phyloP scores from a whole-genome alignment of 2,888 invertebrate species.

The Cecidostiba fungosa region DNA sequence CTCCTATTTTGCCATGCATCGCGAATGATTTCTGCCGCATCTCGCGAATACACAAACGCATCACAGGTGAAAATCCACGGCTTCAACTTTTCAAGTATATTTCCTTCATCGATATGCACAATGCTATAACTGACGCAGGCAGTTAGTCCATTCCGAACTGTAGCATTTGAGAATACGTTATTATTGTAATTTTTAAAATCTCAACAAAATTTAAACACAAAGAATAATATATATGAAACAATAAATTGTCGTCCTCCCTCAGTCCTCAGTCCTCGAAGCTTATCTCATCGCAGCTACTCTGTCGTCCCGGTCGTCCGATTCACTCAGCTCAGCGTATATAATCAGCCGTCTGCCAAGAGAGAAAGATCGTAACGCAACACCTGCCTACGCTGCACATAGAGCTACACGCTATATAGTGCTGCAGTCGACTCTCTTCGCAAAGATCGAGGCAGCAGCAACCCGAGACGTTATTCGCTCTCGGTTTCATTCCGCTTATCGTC shows the following conservation, averaged over 20 bases:
- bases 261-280: neutral
- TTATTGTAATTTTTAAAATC: too few relatives aligned
- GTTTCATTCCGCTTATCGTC: constrained; percentile 55
- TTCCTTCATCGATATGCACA: too few relatives aligned
- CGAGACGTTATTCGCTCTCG: constrained; percentile 47
- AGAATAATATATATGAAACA: neutral
- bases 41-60: too few relatives aligned
- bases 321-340: constrained; percentile 5
- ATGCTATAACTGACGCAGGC: too few relatives aligned
- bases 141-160: too few relatives aligned
- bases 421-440: neutral
- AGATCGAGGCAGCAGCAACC: constrained; percentile 19
- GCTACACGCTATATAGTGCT: constrained; percentile 1
- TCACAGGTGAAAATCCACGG: too few relatives aligned
- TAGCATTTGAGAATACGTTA: too few relatives aligned
- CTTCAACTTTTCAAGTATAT: too few relatives aligned
- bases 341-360: neutral
- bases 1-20: too few relatives aligned
- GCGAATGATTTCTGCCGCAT: too few relatives aligned
- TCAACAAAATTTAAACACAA: too few relatives aligned
- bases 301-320: neutral
- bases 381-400: constrained; percentile 11
- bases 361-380: constrained; percentile 21
- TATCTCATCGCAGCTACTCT: neutral
- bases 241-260: neutral